Evolutionary conservation across 2,888 invertebrate genomes (phyloP), one percentile per base, ranked within the genome.

Genomic region (Stenolophus ochropezus): DNA sequence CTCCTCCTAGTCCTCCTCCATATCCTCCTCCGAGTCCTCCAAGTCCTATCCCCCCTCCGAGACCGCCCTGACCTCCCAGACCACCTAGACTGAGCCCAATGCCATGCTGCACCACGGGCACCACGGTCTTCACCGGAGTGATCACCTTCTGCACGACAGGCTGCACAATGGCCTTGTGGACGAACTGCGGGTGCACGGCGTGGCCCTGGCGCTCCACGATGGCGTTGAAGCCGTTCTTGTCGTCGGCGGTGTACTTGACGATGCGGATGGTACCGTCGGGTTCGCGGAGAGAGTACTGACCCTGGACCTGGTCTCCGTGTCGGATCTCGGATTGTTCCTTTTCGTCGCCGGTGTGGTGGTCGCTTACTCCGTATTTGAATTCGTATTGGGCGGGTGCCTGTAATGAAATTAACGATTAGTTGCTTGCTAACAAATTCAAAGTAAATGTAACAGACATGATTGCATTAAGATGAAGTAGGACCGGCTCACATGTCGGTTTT

Each of bases 221-320:
- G 2, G 78, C 69, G 42, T 78, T 65, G 69, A 78, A 78, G 3
- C 65, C 78, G 25, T 78, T 78, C 11, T 77, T 47, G 49, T 77
- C 61, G 14, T 77, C 77, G n/a, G 77, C 77, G 4, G 77, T 77
- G 47, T 77, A 77, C 20, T 77, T 47, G 0, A 77, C 77, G 16
- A 77, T 47, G 8, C 77, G 77, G 21, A 61, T 61, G 8, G 77
- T 77, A 23, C 77, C 77, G 33, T 77, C 77, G 14, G 77, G 77
- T 51, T 78, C 78, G 16, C 18, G 21, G 2, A 69, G 23, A 16
- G 69, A 65, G 47, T 78, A 69, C 49, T 69, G 18, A 21, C 69
- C 69, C 4, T 69, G 14, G 49, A 78, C 65, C 4, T 27, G 23
- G 23, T 78, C 78, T 25, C 61, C 77, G 5, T 65, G 25, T 25